Evolutionary conservation across 1,140 invertebrate genomes (phyloP).

Genomic region (Gyrodactylus salaris): DNA sequence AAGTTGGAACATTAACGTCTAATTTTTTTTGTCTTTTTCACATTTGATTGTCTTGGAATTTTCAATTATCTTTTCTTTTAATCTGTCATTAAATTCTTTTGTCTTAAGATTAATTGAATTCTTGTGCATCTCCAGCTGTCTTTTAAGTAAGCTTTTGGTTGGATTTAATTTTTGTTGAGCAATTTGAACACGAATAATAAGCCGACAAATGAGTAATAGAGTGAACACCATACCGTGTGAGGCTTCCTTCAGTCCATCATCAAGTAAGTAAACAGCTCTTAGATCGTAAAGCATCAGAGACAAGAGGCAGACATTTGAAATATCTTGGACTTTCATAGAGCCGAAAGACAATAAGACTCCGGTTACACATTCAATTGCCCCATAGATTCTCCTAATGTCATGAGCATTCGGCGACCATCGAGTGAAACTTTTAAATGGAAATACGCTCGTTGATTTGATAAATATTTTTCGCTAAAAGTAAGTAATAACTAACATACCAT

Average conservation of each 20-base stretch:
- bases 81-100: not conserved
- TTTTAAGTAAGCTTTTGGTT: not conserved
- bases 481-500: conserved; percentile 33
- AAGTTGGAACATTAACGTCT: no score
- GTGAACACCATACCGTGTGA: conserved; percentile 68
- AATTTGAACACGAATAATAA: conserved; percentile 38
- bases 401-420: conserved; percentile 36
- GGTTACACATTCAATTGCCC: conserved; percentile 51
- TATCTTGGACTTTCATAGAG: conserved; percentile 55
- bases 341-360: conserved; percentile 49
- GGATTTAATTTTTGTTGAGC: conserved; percentile 11
- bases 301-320: conserved; percentile 44
- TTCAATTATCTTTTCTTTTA: no score
- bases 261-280: conserved; percentile 60
- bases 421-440: conserved; percentile 34
- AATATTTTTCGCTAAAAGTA: conserved; percentile 62
- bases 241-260: conserved; percentile 59
- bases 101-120: not conserved
- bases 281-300: conserved; percentile 47
- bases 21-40: no score
- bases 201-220: conserved; percentile 59
- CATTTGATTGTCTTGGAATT: no score
- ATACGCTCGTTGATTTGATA: conserved; percentile 76
- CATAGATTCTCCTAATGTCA: conserved; percentile 44
- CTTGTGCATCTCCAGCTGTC: not conserved